phyloP scores from a whole-genome alignment of 1,140 invertebrate genomes.

The Atopsyche davidsoni region DNA sequence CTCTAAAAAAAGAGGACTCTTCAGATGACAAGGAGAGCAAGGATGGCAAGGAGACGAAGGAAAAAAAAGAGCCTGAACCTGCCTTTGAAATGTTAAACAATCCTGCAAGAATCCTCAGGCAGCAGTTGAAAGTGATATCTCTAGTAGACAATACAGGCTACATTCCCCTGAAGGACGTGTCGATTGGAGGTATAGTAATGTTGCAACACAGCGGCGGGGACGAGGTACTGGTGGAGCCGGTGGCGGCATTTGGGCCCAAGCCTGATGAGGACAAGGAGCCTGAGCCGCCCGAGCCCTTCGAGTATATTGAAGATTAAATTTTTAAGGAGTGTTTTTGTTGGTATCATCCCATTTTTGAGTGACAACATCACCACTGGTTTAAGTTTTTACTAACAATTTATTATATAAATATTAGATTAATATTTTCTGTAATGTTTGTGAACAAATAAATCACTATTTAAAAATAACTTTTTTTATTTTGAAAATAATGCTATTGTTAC shows the following conservation, averaged over 20 bases:
- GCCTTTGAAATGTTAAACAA: conserved; percentile 89
- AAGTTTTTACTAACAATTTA: not conserved
- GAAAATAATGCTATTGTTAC: too few species aligned
- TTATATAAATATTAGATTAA: not conserved
- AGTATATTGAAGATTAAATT: conserved; percentile 80
- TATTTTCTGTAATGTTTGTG: not conserved
- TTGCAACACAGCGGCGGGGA: conserved; percentile 79
- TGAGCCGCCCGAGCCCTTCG: conserved; percentile 94
- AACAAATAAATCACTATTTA: not conserved
- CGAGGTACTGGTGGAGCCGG: conserved; percentile 88
- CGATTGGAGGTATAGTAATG: conserved; percentile 94
- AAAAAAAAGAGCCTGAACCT: conserved; percentile 81
- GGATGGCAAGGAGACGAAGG: conserved; percentile 52
- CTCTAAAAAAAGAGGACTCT: conserved; percentile 44
- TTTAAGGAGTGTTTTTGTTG: too few species aligned
- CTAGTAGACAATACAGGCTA: conserved; percentile 77
- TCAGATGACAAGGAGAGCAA: conserved; percentile 50
- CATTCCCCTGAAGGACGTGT: conserved; percentile 82
- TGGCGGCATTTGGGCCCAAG: conserved; percentile 89
- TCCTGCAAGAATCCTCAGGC: conserved; percentile 88
- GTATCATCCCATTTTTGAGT: too few species aligned
- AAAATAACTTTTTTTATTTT: not conserved
- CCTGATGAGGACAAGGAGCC: conserved; percentile 93
- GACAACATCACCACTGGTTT: not conserved
- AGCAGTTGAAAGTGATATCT: conserved; percentile 84